Conservation (phyloP, 2,888 invertebrate genomes). For the Melikaiella ostensackeni region DNA sequence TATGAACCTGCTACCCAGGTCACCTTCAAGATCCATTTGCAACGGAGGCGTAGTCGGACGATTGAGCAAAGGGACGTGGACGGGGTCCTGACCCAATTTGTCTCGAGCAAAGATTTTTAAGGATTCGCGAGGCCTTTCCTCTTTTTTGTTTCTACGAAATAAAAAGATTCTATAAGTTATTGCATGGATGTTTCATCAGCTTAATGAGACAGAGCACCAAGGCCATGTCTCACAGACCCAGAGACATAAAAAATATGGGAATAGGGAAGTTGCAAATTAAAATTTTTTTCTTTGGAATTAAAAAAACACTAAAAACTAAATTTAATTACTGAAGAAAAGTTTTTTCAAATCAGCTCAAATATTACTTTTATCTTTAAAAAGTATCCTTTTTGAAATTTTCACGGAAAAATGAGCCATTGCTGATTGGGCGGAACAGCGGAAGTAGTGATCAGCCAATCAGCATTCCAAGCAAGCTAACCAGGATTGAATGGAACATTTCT, state of each 20-base stretch:
- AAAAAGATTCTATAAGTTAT: background rate
- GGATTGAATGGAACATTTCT: too few relatives aligned
- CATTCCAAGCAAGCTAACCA: too few relatives aligned
- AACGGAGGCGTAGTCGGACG: constrained; percentile 49
- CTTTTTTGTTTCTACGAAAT: constrained; percentile 21
- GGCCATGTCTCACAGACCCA: background rate
- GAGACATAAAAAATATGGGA: background rate
- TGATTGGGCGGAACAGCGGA: too few relatives aligned
- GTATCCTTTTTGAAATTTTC: too few relatives aligned
- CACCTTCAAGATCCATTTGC: constrained; percentile 51
- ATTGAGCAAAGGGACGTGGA: constrained; percentile 19
- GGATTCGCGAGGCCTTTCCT: background rate
- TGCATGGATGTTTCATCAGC: background rate
- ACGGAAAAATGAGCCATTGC: too few relatives aligned
- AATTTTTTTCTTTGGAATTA: too few relatives aligned
- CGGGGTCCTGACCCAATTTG: constrained; percentile 31
- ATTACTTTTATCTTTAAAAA: too few relatives aligned
- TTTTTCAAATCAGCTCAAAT: background rate
- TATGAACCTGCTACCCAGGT: constrained; percentile 44
- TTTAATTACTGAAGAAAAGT: too few relatives aligned
- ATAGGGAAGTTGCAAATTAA: too few relatives aligned
- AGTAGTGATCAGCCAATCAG: too few relatives aligned
- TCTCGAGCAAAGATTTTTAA: constrained; percentile 4
- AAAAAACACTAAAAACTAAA: too few relatives aligned
- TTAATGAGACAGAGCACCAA: background rate